phyloP scores from a whole-genome alignment of 2,113 vertebrate genomes.

The Upupa epops region DNA sequence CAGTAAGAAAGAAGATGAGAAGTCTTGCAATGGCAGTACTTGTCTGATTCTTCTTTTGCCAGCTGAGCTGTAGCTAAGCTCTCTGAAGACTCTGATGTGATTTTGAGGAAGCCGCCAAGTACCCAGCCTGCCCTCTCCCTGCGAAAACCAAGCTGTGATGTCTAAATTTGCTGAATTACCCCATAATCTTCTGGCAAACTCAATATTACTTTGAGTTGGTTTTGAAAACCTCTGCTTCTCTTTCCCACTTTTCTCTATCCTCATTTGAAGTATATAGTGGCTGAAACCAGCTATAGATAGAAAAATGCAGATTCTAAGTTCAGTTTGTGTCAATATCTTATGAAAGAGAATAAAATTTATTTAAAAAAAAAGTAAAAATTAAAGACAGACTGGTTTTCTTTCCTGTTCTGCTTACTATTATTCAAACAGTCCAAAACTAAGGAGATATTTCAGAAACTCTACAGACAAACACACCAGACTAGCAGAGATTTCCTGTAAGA shows the following conservation, averaged over 20 bases:
- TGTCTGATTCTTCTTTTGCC: not conserved
- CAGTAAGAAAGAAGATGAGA: not conserved
- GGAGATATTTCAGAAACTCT: not conserved
- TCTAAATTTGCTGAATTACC: not conserved
- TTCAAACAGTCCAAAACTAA: not conserved
- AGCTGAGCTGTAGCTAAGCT: not conserved
- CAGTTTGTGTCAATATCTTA: not conserved
- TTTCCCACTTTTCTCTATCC: not conserved
- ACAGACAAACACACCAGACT: not conserved
- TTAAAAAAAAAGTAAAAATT: not conserved
- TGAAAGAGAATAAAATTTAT: not conserved
- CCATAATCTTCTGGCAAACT: not conserved
- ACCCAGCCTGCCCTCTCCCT: not conserved
- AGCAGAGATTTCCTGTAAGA: slow-evolving; percentile 18
- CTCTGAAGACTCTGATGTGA: not conserved
- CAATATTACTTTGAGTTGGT: not conserved
- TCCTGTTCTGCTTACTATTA: not conserved
- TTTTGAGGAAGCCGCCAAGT: not conserved
- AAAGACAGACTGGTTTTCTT: not conserved
- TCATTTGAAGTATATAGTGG: not conserved
- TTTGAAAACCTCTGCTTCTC: not conserved
- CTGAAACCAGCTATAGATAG: not conserved
- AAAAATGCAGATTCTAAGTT: not conserved
- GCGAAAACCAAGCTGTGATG: not conserved
- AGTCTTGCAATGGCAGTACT: not conserved